Evolutionary conservation across 2,797 vertebrate species (phyloP), one percentile per base, ranked within the genome.

Genomic region (Xenentodon cancila): DNA sequence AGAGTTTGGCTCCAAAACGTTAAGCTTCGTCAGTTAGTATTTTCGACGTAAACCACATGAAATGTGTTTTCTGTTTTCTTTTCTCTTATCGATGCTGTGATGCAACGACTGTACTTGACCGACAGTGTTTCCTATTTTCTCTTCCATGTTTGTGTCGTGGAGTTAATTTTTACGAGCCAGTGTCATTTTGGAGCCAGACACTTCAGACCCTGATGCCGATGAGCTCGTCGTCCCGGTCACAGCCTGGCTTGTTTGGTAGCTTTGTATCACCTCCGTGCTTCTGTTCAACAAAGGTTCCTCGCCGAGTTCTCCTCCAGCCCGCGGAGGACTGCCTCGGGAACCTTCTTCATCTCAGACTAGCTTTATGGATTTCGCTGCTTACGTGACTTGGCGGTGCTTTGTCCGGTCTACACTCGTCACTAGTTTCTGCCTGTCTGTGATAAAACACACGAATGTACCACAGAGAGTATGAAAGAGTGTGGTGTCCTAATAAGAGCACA

Each of bases 211-310:
- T 25, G 53, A 80, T 62, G 65, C 81, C 22, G 61, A 73, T 63
- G 65, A 83, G 71, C 65, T 80, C 57, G 71, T 81, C 55, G 3
- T 25, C 25, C 75, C 51, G 51, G 67, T 77, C 73, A 59, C 54
- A 61, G 73, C 79, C 49, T 71, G 65, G 76, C 66, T 69, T 22
- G 57, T 77, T 71, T 77, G 72, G 64, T 72, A 81, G 74, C 87
- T 88, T 83, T 87, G 68, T 81, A 80, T 85, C 86, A 82, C 85
- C 85, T 84, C 78, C 67, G 85, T 89, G 83, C 88, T 91, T 87
- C 79, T 62, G 71, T 86, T 77, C 54, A 7, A 70, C 25, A 25
- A 51, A 56, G 53, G 59, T 42, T 73, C 58, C 70, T 57, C 9
- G 18, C 16, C 44, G 63, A 67, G 67, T 70, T 67, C 73, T 65